Evolutionary conservation across 1,140 invertebrate genomes (phyloP).

Genomic region (Solen grandis): DNA sequence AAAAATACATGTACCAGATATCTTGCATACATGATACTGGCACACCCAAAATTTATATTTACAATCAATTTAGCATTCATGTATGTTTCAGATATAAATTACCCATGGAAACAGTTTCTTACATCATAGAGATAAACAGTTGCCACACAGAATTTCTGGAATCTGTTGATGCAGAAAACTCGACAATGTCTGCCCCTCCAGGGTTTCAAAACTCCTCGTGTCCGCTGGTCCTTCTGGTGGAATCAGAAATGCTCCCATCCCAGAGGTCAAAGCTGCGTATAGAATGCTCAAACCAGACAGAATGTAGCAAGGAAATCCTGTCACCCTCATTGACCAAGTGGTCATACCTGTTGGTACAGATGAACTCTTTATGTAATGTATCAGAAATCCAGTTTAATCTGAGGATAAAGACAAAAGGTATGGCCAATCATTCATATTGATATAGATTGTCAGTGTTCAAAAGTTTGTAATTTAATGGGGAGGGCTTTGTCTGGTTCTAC

Average conservation of each 20-base stretch:
- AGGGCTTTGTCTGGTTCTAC: too few species aligned
- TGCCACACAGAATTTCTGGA: neutral
- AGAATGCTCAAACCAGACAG: conserved; percentile 23
- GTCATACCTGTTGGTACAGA: conserved; percentile 14
- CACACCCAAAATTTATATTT: neutral
- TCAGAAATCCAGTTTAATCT: conserved; percentile 42
- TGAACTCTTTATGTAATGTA: conserved; percentile 38
- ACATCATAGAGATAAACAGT: conserved; percentile 16
- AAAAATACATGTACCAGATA: too few species aligned
- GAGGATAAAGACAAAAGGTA: conserved; percentile 34
- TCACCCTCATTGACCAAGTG: conserved; percentile 25
- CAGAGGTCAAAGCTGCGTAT: neutral
- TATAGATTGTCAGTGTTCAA: too few species aligned
- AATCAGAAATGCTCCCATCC: conserved; percentile 10
- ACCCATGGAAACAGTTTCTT: conserved; percentile 23
- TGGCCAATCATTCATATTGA: too few species aligned
- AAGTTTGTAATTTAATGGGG: too few species aligned
- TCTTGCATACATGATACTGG: too few species aligned
- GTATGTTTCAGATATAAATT: conserved; percentile 3
- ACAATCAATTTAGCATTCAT: neutral
- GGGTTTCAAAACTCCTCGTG: neutral
- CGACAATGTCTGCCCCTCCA: neutral
- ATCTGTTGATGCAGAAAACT: neutral
- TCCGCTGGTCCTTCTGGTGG: conserved; percentile 1
- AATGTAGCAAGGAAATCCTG: neutral